Evolutionary conservation across 2,113 vertebrate genomes (phyloP), one percentile per base, ranked within the genome.

Genomic region (Phrynosoma platyrhinos): DNA sequence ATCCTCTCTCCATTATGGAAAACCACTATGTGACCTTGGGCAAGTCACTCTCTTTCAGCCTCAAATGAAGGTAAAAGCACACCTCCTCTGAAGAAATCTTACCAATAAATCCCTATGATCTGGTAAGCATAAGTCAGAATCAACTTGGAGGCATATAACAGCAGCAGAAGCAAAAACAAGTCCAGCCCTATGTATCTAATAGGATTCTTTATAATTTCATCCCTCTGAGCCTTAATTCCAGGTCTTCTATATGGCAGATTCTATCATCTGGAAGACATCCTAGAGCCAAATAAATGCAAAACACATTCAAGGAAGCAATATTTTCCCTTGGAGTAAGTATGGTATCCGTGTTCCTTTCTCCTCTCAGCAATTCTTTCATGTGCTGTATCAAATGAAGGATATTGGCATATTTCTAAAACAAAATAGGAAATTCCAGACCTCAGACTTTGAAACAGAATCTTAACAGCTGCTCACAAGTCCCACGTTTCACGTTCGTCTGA

Each of bases 401-500:
- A 92, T 91, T 94, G 94, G 86, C 86, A 88, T 91, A 68, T 94
- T 93, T 91, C 93, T 93, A 84, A 91, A 95, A 92, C 84, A 94
- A 91, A 95, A 93, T 89, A 88, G 90, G 92, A 95, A 94, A 95
- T 83, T 83, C 83, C 92, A 94, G 42, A 62, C 85, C 86, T 92
- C 91, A 92, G 83, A 87, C 92, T 95, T 96, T 95, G 94, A 94
- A 94, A 94, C 90, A 0, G 1, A 92, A 93, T 78, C 90, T 91
- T 91, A 62, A 92, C 87, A 93, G 88, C 84, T 92, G 88, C 86
- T 95, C 92, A 90, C 89, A 93, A 93, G 93, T 93, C 93, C 91
- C 93, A 92, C 94, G 91, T 93, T 92, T 92, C 91, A 93, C 52
- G 82, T 88, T 92, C 92, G 91, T 95, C 92, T 92, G 89, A 93